phyloP scores from a whole-genome alignment of 2,888 invertebrate species.

The Halictus quadricinctus region DNA sequence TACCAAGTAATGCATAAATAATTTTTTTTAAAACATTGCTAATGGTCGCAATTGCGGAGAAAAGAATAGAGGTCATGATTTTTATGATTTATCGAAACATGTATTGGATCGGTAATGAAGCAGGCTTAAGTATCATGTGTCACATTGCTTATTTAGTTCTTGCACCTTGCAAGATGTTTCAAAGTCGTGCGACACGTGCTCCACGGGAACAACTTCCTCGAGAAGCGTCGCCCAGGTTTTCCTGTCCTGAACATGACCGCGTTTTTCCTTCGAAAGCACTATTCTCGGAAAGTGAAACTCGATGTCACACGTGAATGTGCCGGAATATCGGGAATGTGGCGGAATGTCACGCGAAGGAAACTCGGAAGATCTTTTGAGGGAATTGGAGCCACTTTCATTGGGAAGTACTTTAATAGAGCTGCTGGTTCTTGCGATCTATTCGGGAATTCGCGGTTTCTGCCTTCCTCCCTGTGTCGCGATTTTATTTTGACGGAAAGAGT shows the following conservation, averaged over 20 bases:
- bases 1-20: too few relatives aligned
- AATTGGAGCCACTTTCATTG: conserved; percentile 45
- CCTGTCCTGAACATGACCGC: background rate
- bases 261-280: conserved; percentile 25
- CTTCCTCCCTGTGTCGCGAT: background rate
- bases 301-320: conserved; percentile 23
- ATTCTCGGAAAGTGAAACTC: conserved; percentile 55
- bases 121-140: background rate
- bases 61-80: too few relatives aligned
- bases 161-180: background rate
- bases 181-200: background rate
- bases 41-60: too few relatives aligned
- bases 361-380: conserved; percentile 42
- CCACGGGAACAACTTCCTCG: background rate
- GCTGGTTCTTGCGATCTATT: conserved; percentile 16
- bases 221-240: background rate
- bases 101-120: too few relatives aligned
- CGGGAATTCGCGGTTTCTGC: background rate
- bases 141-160: background rate
- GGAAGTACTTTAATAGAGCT: conserved; percentile 22
- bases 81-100: background rate
- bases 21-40: too few relatives aligned
- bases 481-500: background rate
- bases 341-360: conserved; percentile 37
- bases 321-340: conserved; percentile 12